Conservation (phyloP, 2,888 invertebrate genomes). For the Psylliodes chrysocephalus region DNA sequence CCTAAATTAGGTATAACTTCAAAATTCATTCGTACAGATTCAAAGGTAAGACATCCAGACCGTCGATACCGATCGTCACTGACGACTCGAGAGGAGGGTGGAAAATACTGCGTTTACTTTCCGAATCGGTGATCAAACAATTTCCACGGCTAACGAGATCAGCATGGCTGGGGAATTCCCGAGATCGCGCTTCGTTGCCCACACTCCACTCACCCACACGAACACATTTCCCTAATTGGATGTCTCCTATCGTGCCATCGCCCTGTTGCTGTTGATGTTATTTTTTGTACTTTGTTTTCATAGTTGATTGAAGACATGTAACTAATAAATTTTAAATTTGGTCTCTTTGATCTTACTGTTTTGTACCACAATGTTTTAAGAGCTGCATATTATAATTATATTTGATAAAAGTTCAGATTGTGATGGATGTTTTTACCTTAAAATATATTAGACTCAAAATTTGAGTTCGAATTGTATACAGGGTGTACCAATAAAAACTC, state of each 20-base stretch:
- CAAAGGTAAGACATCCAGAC: not conserved
- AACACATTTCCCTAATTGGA: constrained; percentile 56
- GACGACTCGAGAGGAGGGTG: constrained; percentile 51
- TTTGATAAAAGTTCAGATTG: too few species aligned
- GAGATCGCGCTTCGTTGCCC: constrained; percentile 23
- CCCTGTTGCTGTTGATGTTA: not conserved
- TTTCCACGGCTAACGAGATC: constrained; percentile 65
- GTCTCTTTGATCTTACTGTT: too few species aligned
- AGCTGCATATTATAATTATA: too few species aligned
- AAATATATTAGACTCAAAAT: too few species aligned
- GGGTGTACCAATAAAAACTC: too few species aligned
- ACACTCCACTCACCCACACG: constrained; percentile 39
- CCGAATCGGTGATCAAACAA: constrained; percentile 65
- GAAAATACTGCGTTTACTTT: constrained; percentile 61
- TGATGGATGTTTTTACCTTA: too few species aligned
- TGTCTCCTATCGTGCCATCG: constrained; percentile 20
- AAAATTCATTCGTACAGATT: not conserved
- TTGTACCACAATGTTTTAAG: too few species aligned
- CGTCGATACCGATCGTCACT: not conserved
- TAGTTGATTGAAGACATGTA: too few species aligned
- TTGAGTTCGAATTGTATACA: too few species aligned
- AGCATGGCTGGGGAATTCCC: constrained; percentile 50
- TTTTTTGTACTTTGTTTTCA: not conserved
- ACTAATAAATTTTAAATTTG: too few species aligned
- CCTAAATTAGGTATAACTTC: too few species aligned